Evolutionary conservation across 2,888 invertebrate species (phyloP).

Genomic region (Ectropis crepuscularia): DNA sequence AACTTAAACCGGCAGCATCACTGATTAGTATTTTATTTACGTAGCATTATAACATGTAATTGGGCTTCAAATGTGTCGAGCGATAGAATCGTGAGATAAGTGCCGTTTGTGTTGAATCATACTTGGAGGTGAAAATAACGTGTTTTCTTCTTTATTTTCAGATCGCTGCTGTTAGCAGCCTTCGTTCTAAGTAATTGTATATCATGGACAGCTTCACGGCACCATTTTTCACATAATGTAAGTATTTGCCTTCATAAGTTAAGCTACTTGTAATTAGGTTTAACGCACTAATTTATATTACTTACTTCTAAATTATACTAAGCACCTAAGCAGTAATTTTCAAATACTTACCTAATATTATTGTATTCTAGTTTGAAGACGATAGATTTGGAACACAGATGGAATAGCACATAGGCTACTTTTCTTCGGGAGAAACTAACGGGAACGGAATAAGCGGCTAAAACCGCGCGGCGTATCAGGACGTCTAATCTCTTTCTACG

Average conservation of each 20-base stretch:
- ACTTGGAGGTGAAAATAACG: conserved; percentile 13
- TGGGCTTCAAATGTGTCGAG: conserved; percentile 46
- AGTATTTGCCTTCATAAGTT: conserved; percentile 49
- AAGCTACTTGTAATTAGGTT: too few species aligned
- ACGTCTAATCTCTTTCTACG: too few species aligned
- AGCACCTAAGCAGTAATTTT: too few species aligned
- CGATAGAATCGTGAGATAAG: conserved; percentile 13
- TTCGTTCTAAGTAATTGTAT: conserved; percentile 78
- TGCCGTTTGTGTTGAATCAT: conserved; percentile 18
- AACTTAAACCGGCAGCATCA: background rate
- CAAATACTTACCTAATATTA: too few species aligned
- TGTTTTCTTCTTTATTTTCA: conserved; percentile 47
- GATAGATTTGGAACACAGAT: too few species aligned
- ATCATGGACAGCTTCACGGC: conserved; percentile 75
- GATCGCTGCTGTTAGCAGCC: conserved; percentile 79
- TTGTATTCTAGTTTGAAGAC: too few species aligned
- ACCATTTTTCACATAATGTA: conserved; percentile 77
- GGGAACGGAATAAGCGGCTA: too few species aligned
- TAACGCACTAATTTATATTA: too few species aligned
- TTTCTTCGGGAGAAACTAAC: too few species aligned
- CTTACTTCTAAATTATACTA: too few species aligned
- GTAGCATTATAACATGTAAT: conserved; percentile 61
- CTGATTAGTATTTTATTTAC: conserved; percentile 53
- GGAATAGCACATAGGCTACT: too few species aligned
- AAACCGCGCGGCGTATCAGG: too few species aligned